Conservation (phyloP, 2,888 invertebrate species). For the Myopa tessellatipennis region DNA sequence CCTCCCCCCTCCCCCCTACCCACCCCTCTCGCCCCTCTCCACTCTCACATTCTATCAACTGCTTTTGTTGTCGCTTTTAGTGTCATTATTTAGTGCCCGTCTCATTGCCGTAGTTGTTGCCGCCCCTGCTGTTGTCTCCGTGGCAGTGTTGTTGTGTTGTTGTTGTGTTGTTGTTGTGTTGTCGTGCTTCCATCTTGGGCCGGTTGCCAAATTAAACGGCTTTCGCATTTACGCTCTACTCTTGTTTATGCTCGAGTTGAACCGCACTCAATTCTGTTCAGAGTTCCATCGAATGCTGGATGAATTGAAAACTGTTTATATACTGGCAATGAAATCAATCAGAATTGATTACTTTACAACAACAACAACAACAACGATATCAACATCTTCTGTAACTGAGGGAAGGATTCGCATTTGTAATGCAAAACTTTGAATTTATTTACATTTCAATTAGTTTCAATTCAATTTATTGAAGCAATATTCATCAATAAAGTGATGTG, state of each 20-base stretch:
- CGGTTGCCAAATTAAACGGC: constrained; percentile 32
- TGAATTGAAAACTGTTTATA: constrained; percentile 14
- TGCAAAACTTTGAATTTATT: constrained; percentile 29
- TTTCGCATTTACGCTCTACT: constrained; percentile 28
- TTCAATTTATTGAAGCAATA: constrained; percentile 18
- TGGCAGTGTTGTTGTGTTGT: neutral
- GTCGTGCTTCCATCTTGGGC: neutral
- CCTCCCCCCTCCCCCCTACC: neutral
- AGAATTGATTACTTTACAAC: constrained; percentile 29
- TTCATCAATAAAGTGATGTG: neutral
- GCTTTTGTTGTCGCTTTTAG: neutral
- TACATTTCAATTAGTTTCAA: constrained; percentile 16
- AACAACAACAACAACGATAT: constrained; percentile 3
- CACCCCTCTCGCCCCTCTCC: neutral
- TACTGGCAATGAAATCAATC: constrained; percentile 36
- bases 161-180: neutral
- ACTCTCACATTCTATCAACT: neutral
- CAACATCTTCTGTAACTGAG: neutral
- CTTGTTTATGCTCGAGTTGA: constrained; percentile 18
- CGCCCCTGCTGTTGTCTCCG: neutral
- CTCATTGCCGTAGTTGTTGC: neutral
- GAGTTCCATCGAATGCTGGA: neutral
- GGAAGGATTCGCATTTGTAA: neutral
- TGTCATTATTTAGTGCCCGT: neutral
- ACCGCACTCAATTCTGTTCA: constrained; percentile 17